phyloP scores from a whole-genome alignment of 1,140 invertebrate species.

The Papilio glaucus region DNA sequence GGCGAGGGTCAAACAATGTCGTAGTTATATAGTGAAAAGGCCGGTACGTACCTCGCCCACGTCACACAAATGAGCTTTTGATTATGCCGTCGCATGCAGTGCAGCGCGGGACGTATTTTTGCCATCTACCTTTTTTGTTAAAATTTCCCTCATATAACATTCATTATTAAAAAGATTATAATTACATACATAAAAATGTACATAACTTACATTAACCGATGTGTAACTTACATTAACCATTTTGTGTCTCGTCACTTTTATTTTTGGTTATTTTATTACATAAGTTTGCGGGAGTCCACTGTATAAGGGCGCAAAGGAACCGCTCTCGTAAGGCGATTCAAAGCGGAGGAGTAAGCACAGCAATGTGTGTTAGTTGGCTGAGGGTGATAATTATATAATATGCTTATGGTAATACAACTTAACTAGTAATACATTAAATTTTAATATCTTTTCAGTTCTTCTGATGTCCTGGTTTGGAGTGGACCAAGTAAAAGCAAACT shows the following conservation, averaged over 20 bases:
- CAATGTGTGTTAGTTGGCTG: no score
- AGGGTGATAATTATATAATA: constrained; percentile 26
- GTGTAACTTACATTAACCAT: no score
- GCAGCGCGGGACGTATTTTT: constrained; percentile 9
- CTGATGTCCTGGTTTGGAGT: constrained; percentile 80
- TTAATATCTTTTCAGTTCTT: constrained; percentile 67
- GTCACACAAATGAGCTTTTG: constrained; percentile 24
- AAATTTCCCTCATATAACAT: not conserved
- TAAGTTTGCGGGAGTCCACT: no score
- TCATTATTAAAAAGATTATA: no score
- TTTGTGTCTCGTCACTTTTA: no score
- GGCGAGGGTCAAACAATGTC: constrained; percentile 11
- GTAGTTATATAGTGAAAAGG: constrained; percentile 6
- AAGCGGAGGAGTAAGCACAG: no score
- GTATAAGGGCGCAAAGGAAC: no score
- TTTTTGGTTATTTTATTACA: no score
- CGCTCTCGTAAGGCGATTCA: no score
- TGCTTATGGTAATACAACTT: not conserved
- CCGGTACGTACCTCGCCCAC: constrained; percentile 4
- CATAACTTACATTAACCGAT: no score
- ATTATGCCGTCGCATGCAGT: constrained; percentile 25
- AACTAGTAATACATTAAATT: not conserved
- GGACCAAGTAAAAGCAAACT: constrained; percentile 77
- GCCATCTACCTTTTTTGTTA: not conserved
- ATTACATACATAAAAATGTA: no score